phyloP scores from a whole-genome alignment of 2,888 invertebrate genomes.

The Tiphia femorata region DNA sequence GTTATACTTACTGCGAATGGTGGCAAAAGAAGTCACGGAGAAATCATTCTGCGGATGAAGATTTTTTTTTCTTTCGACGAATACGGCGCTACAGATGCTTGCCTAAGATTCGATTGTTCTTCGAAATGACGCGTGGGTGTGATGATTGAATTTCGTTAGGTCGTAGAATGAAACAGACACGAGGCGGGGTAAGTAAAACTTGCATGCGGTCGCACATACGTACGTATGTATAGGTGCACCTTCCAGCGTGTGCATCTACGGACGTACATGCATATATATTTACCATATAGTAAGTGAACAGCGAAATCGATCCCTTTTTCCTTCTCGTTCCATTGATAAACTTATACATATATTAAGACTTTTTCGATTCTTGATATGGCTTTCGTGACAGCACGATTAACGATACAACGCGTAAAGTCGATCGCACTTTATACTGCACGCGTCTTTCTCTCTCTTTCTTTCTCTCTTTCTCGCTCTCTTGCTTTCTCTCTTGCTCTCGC shows the following conservation, averaged over 20 bases:
- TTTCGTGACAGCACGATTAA: constrained; percentile 47
- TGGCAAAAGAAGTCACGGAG: too few species aligned
- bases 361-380: constrained; percentile 58
- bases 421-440: not conserved
- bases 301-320: constrained; percentile 38
- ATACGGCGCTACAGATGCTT: too few species aligned
- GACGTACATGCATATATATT: constrained; percentile 37
- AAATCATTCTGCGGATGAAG: too few species aligned
- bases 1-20: too few species aligned
- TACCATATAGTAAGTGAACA: constrained; percentile 45
- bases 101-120: too few species aligned
- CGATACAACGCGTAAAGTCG: constrained; percentile 35
- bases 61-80: too few species aligned
- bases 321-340: constrained; percentile 18
- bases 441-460: constrained; percentile 2
- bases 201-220: constrained; percentile 44
- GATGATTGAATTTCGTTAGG: too few species aligned
- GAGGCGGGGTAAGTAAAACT: constrained; percentile 62
- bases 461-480: not conserved
- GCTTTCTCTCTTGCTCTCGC: not conserved
- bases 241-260: constrained; percentile 13
- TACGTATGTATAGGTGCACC: constrained; percentile 10
- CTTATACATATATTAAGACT: constrained; percentile 45
- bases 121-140: too few species aligned
- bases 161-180: too few species aligned